A percentile compares a stretch with the other conserved stretches of the same genome.
phyloP scores from a whole-genome alignment of 2,797 vertebrate genomes.

The Platalea minor region DNA sequence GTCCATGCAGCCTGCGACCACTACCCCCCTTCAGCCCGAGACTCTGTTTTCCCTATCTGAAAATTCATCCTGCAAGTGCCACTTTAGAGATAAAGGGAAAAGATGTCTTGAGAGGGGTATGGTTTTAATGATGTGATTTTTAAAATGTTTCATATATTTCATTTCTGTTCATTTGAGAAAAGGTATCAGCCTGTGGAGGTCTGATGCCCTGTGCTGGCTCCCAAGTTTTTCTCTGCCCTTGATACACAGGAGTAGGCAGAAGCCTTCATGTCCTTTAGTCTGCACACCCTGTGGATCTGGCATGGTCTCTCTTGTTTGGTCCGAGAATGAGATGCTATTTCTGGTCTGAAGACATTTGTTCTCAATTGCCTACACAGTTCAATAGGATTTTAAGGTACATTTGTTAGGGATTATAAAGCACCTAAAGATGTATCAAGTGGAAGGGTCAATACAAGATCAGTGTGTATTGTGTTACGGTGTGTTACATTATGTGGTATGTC shows the following conservation, averaged over 20 bases:
- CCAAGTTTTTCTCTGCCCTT: neutral
- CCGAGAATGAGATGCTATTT: constrained; percentile 5
- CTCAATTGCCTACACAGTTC: constrained; percentile 45
- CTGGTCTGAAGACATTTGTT: constrained; percentile 57
- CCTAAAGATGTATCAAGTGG: constrained; percentile 52
- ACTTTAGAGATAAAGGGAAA: neutral
- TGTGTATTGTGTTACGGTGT: constrained; percentile 26
- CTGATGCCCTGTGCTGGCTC: neutral
- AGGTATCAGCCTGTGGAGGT: neutral
- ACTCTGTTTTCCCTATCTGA: neutral
- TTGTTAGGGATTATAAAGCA: constrained; percentile 65
- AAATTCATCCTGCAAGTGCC: neutral
- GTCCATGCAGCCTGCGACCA: rapidly evolving
- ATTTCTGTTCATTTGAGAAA: neutral
- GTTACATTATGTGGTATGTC: constrained; percentile 7
- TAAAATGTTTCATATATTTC: neutral
- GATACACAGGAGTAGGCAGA: neutral
- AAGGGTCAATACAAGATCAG: constrained; percentile 55
- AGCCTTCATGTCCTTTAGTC: neutral
- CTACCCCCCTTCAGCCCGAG: neutral
- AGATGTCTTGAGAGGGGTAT: neutral
- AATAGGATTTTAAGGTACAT: constrained; percentile 56
- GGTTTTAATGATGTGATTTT: neutral
- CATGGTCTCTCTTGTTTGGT: neutral
- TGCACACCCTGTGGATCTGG: neutral